These are phyloP conservation scores for Clarias pachynema DNA, from an alignment of 2,797 vertebrate species.

Conservation along the genomic window DNA sequence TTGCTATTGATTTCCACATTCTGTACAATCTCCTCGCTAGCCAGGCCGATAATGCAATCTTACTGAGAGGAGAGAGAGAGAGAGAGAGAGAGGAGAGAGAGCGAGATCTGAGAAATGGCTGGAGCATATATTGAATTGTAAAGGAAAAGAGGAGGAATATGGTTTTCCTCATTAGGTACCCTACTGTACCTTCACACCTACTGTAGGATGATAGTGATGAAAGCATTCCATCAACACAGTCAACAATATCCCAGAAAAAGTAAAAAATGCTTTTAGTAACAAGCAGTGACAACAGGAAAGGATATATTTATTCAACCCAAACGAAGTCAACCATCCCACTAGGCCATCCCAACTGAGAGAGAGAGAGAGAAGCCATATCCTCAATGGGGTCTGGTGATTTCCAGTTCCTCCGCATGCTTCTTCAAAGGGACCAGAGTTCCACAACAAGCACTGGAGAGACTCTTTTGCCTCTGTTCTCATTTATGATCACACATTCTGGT, in stretches of 20 bases:
- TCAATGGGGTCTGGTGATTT: constrained; percentile 29
- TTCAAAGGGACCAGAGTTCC: constrained; percentile 48
- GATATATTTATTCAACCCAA: constrained; percentile 18
- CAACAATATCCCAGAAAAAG: constrained; percentile 8
- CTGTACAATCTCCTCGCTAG: constrained; percentile 65
- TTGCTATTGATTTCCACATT: constrained; percentile 73
- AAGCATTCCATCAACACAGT: constrained; percentile 32
- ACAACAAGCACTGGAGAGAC: constrained; percentile 72
- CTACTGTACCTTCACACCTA: constrained; percentile 7
- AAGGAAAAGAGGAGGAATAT: constrained; percentile 34
- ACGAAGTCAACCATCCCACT: constrained; percentile 21
- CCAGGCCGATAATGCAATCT: constrained; percentile 64
- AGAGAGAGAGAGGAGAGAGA: constrained; percentile 61
- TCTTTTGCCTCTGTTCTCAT: constrained; percentile 56
- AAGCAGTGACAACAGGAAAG: constrained; percentile 12
- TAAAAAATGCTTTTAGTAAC: constrained; percentile 29
- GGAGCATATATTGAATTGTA: constrained; percentile 39
- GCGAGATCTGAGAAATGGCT: constrained; percentile 61
- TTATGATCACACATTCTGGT: constrained; percentile 80
- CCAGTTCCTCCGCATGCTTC: constrained; percentile 58
- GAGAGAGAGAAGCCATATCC: neutral
- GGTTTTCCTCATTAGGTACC: constrained; percentile 39
- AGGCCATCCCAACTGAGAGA: neutral
- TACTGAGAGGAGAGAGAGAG: constrained; percentile 50
- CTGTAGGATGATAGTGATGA: constrained; percentile 48